Percentiles rank a stretch among this genome's conserved stretches.
Conservation (phyloP, 2,797 vertebrate species). For the Babyrousa celebensis region DNA sequence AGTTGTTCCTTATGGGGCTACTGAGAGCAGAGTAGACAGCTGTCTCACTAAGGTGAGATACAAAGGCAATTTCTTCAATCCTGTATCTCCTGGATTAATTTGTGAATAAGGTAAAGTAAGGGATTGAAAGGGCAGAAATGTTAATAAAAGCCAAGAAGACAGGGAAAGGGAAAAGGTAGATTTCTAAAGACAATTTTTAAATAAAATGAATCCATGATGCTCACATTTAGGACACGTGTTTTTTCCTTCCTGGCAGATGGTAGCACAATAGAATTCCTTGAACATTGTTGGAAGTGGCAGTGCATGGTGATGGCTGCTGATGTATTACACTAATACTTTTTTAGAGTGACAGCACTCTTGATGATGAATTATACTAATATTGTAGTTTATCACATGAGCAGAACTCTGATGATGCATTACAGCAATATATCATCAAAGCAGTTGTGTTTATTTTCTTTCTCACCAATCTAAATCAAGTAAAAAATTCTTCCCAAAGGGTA, state of each 20-base stretch:
- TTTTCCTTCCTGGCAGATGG: not conserved
- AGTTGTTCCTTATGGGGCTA: not conserved
- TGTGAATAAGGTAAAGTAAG: not conserved
- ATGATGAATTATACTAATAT: slow-evolving; percentile 87
- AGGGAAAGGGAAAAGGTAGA: not conserved
- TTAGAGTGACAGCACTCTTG: slow-evolving; percentile 83
- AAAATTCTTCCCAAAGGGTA: slow-evolving; percentile 59
- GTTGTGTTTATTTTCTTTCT: slow-evolving; percentile 79
- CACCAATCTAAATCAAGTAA: slow-evolving; percentile 79
- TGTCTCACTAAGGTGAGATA: not conserved
- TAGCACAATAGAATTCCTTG: slow-evolving; percentile 46
- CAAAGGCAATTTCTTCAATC: not conserved
- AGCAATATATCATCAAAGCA: slow-evolving; percentile 81
- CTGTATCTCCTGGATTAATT: not conserved
- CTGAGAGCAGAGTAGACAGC: not conserved
- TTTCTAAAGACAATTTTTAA: slow-evolving; percentile 38
- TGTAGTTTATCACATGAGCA: slow-evolving; percentile 83
- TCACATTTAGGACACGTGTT: not conserved
- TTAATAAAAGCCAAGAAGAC: not conserved
- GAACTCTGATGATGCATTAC: slow-evolving; percentile 85
- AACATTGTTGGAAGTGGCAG: slow-evolving; percentile 23
- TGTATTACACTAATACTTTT: slow-evolving; percentile 82
- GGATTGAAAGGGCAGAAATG: not conserved
- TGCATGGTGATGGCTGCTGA: slow-evolving; percentile 61
- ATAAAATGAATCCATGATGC: not conserved